Evolutionary conservation across 2,797 vertebrate genomes (phyloP), one percentile per base, ranked within the genome.

Genomic region (Tapirus indicus): DNA sequence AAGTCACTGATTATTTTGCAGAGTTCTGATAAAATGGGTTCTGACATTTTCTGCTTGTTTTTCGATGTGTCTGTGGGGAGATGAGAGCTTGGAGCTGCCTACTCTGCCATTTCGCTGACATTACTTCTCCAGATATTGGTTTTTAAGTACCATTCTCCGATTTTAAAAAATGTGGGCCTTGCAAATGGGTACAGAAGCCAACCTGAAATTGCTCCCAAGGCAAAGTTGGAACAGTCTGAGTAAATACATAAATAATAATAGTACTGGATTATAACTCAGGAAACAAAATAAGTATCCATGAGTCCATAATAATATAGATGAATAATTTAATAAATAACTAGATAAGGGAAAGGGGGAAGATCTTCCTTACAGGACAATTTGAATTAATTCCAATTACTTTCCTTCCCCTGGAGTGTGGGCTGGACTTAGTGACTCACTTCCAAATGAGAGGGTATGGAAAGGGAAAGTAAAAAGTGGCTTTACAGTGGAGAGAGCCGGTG

Each of bases 111-210:
- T 87, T 44, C 32, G 62, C 54, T 60, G 83, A 69, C 62, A 93
- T 69, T 47, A 69, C 38, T 78, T 52, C 32, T 78, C 72, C 25
- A 38, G 32, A 60, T 86, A 78, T 17, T 78, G 72, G 72, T 69
- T 93, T 86, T 93, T 69, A 87, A 93, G 78, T 78, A 78, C 83
- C 62, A 78, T 86, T 49, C 49, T 86, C 62, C 16, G 49, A 49
- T 93, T 84, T 78, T 1, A 17, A 58, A 74, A 77, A 54, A 89
- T 47, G 47, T 1, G 49, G 29, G 32, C 38, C 86, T 86, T 77
- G 82, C 29, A 69, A 49, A 78, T 58, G 82, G 38, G 23, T 16
- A 23, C 17, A 77, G 82, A 86, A 86, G 72, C 62, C 72, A 68
- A 47, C 32, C 44, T 78, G 72, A 68, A 23, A 68, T 83, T 60